Base-by-base conservation (phyloP, 1,140 invertebrate species). In the Gonioctena quinquepunctata region DNA sequence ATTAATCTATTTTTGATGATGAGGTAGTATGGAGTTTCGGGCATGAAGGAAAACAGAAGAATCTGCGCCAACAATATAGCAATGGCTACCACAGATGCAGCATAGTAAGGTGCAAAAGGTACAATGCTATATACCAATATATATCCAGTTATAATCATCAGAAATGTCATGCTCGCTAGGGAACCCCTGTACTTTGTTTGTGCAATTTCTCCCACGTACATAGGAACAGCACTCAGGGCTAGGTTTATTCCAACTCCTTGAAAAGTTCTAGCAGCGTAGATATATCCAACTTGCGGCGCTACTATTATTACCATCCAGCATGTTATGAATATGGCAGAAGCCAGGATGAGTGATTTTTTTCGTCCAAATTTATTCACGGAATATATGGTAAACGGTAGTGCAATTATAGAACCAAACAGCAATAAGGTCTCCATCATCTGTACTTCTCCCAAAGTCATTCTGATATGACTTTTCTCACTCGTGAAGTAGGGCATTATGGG, bases 341-440 rank as follows among this genome's bases (percentile, higher is more conserved):
- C 81, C 0, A 88, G 48, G 6, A 90, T 78, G 5, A 92, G 85
- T 0, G 88, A 85, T 7, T 79, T 79, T 77, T 89, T 91, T 1
- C 92, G 80, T 1, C 92, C 92, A 26, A 89, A 71, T 74, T 84
- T 86, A 74, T 92, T 89, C 2, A 91, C 85, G 5, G 86, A 67
- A 56, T 75, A 72, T 8, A 85, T 71, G 42, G 85, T 86, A 8
- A 88, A 85, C 3, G 88, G 82, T 0, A 89, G 88, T 2, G 88
- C 88, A 0, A 84, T 72, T 42, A 90, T 84, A 1, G 87, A 89
- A 0, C 90, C 89, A 18, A 92, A 78, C 2, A 89, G 86, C 33
- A 88, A 82, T 2, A 90, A 72, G 0, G 88, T 88, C 19, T 88
- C 86, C 18, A 91, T 82, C 90, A 89, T 91, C 0, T 88, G 87